These are phyloP conservation scores for Apoda limacodes DNA, from an alignment of 2,888 invertebrate genomes.

Conservation along the genomic window DNA sequence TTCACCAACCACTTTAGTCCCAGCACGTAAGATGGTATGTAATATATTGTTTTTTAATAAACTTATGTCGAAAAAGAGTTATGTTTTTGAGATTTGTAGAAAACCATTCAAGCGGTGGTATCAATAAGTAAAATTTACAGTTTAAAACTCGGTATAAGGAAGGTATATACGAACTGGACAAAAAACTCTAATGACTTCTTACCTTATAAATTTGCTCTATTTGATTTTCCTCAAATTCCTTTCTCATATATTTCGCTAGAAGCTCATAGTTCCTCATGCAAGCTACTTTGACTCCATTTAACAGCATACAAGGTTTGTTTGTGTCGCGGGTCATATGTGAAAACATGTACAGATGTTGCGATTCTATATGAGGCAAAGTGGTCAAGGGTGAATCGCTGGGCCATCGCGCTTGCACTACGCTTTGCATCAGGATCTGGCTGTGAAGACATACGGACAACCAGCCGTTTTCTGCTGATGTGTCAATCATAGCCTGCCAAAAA, in stretches of 20 bases:
- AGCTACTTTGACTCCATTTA: slow-evolving; percentile 71
- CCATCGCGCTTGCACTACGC: slow-evolving; percentile 93
- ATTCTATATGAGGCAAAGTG: slow-evolving; percentile 81
- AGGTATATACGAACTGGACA: too few relatives aligned
- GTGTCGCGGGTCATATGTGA: slow-evolving; percentile 51
- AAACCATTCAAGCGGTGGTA: too few relatives aligned
- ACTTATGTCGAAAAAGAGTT: too few relatives aligned
- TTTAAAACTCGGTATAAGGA: too few relatives aligned
- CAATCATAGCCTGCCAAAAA: slow-evolving; percentile 89
- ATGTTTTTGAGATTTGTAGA: too few relatives aligned
- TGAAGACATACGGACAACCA: slow-evolving; percentile 87
- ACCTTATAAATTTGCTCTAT: slow-evolving; percentile 78
- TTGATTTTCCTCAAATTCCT: slow-evolving; percentile 75
- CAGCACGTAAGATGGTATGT: too few relatives aligned
- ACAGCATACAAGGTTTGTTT: slow-evolving; percentile 41
- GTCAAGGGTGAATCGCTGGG: slow-evolving; percentile 79
- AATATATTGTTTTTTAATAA: too few relatives aligned
- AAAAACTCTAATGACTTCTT: too few relatives aligned
- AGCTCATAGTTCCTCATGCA: slow-evolving; percentile 70
- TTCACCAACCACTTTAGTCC: too few relatives aligned
- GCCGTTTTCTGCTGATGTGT: slow-evolving; percentile 89
- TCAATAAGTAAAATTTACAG: too few relatives aligned
- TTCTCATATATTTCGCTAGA: slow-evolving; percentile 71
- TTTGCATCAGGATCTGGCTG: slow-evolving; percentile 86
- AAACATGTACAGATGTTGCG: slow-evolving; percentile 73